Evolutionary conservation across 2,113 vertebrate species (phyloP).

Genomic region (Anhinga rufa): DNA sequence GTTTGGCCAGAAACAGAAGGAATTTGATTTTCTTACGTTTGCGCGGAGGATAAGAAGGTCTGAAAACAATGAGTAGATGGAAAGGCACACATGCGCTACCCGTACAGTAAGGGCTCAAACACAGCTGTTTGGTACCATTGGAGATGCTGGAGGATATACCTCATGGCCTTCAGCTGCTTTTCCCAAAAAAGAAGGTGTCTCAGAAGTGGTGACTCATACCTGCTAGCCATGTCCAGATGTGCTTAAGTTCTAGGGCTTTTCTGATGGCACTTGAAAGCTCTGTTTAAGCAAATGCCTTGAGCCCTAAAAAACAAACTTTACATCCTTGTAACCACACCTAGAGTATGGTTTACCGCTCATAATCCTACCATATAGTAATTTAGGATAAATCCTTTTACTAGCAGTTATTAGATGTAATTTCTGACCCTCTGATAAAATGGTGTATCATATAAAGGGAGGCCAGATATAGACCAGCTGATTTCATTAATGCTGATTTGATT

Average conservation of each 20-base stretch:
- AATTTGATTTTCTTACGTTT: background rate
- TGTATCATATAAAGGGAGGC: background rate
- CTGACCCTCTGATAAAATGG: background rate
- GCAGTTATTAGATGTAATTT: background rate
- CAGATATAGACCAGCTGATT: background rate
- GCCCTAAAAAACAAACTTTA: background rate
- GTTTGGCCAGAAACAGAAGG: background rate
- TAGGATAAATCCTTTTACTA: constrained; percentile 2
- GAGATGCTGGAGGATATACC: background rate
- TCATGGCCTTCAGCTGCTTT: background rate
- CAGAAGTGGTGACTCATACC: background rate
- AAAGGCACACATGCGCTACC: background rate
- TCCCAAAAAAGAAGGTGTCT: background rate
- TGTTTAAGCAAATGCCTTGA: background rate
- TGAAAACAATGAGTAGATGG: background rate
- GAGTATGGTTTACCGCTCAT: background rate
- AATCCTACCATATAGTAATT: background rate
- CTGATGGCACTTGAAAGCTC: background rate
- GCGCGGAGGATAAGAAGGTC: background rate
- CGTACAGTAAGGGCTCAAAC: background rate
- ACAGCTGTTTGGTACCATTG: fast-evolving
- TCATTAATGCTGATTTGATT: background rate
- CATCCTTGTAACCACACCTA: background rate
- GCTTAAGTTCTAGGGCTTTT: background rate
- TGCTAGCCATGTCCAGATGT: background rate